Base-by-base conservation (phyloP, 2,888 invertebrate genomes). In the Orthosia gothica region DNA sequence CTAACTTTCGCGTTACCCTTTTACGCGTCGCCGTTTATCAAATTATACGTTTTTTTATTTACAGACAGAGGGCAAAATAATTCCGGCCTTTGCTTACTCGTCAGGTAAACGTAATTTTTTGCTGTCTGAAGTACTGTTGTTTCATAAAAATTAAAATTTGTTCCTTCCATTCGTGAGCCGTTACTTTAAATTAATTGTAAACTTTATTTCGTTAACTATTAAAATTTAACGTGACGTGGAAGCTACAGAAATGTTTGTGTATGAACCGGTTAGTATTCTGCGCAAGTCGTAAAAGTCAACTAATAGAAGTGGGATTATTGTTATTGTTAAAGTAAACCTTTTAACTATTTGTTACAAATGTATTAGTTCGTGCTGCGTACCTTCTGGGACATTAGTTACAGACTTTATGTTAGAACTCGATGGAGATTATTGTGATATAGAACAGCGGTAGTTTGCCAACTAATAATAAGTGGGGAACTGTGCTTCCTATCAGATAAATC, bases 41-140 rank as follows among this genome's bases (percentile, higher is more conserved):
- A 85, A 73, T 83, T 82, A 79, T 70, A 70, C 58, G 12, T 73
- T 85, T 79, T 78, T 82, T 75, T 73, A 70, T 83, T 76, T 76
- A 65, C 61, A 68, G 50, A 72, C 55, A 32, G 49, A 40, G 62
- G 61, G 52, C 55, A 58, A 63, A 74, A 76, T 76, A 73, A 79
- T 73, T 65, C 64, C 26, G 15, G 50, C 61, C 65, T 57, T 65
- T 55, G 67, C 70, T 64, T 52, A 64, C 66, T 76, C 71, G 76
- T 59, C 70, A 70, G 74, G 84, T 81, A 62, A 70, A 65, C 45
- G 61, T 58, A 70, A 67, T 69, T 69, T 75, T 84, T 81, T 70
- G 40, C 50, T 58, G 66, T 59, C 57, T 23, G 12, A 57, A 59
- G 20, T 54, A 32, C 50, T 20, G n/a, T 80, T 57, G 59, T 68